Evolutionary conservation across 2,888 invertebrate species (phyloP), one percentile per base, ranked within the genome.

Genomic region (Germaria angustata): DNA sequence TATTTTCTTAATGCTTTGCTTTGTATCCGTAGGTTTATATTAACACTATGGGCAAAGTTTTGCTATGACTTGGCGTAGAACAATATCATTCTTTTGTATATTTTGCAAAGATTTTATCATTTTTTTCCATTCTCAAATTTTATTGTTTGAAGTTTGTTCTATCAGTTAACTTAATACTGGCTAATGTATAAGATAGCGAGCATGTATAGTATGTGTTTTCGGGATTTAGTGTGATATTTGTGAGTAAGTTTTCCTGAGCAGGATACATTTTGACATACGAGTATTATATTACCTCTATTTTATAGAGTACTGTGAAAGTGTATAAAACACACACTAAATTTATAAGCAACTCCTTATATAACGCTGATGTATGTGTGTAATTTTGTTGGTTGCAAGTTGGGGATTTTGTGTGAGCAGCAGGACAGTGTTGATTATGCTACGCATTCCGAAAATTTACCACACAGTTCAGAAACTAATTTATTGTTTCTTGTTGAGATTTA

Each of bases 401-500:
- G 55, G 46, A 36, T 46, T 9, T 15, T 13, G 32, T 71, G 61
- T 71, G 28, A 65, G 15, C 46, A 39, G 28, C 49, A 55, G 36
- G 36, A 61, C 39, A 66, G 66, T 61, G 51, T 63, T 44, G 65
- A 57, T 34, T 55, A 57, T 76, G 65, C 59, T 66, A 79, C 75
- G 65, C 79, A 82, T 79, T 75, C 65, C 71, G 15, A 61, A 71
- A 69, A 79, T 71, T 71, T 71, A 59, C 75, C 69, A 63, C 80
- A 82, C 69, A 69, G 57, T 49, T 69, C 68, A 53, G 55, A 61
- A 79, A 79, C 71, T 75, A 71, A 82, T 82, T 82, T 82, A 82
- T 82, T 82, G 82, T 75, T 82, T 79, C 75, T 79, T 82, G 79
- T 79, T 76, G 75, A 82, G 79, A 82, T 79, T 82, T 76, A 46